Percentiles rank a stretch among this genome's conserved stretches.
phyloP scores from a whole-genome alignment of 92 coral and sea anemone genomes.

The Heteractis magnifica region DNA sequence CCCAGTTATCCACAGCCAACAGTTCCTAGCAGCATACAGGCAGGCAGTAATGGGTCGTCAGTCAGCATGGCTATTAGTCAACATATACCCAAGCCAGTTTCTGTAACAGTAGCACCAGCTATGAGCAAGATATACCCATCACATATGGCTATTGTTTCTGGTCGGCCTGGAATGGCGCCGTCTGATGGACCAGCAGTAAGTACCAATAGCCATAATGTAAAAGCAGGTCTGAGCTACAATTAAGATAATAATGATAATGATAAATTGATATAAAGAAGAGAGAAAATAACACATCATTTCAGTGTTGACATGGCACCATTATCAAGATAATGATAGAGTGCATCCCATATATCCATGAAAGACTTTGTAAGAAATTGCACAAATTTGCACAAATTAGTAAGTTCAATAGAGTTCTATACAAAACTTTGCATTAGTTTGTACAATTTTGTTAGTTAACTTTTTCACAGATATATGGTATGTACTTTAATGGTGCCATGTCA shows the following conservation, averaged over 20 bases:
- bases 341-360: too few species aligned
- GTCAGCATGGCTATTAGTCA: slow-evolving; percentile 24
- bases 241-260: background rate
- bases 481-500: too few species aligned
- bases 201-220: background rate
- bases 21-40: background rate
- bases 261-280: too few species aligned
- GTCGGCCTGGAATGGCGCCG: slow-evolving; percentile 16
- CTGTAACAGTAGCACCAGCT: slow-evolving; percentile 15
- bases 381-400: too few species aligned
- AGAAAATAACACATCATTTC: too few species aligned
- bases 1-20: slow-evolving; percentile 27
- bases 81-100: slow-evolving; percentile 8
- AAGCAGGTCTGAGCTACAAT: background rate
- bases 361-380: too few species aligned
- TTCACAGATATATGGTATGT: too few species aligned
- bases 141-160: slow-evolving; percentile 25
- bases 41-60: background rate
- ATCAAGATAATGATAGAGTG: too few species aligned
- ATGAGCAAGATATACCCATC: slow-evolving; percentile 29
- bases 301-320: too few species aligned
- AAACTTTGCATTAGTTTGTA: too few species aligned
- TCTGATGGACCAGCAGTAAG: slow-evolving; percentile 33
- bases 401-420: too few species aligned
- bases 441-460: too few species aligned